Evolutionary conservation across 2,888 invertebrate species (phyloP).

Genomic region (Sinhomidia bicolor): DNA sequence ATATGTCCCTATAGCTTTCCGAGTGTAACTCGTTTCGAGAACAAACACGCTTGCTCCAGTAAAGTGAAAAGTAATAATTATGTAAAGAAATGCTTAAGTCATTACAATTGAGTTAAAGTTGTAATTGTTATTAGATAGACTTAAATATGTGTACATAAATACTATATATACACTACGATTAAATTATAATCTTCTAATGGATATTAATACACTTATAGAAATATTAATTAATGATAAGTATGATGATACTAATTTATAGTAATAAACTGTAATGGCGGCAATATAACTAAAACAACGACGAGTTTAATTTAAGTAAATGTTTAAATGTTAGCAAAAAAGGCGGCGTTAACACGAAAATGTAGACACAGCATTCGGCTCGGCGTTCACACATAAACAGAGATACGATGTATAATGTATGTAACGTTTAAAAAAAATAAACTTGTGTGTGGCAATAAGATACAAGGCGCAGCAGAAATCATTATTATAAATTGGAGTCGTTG

Average conservation of each 20-base stretch:
- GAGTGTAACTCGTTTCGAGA: conserved; percentile 24
- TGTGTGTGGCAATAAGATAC: too few species aligned
- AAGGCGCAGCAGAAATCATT: too few species aligned
- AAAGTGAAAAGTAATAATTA: conserved; percentile 11
- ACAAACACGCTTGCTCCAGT: conserved; percentile 63
- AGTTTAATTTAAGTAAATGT: neutral
- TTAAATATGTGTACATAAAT: too few species aligned
- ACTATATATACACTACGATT: neutral
- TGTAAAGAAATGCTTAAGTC: neutral
- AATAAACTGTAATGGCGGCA: neutral
- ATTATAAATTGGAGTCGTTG: too few species aligned
- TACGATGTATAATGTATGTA: too few species aligned
- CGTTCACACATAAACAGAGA: too few species aligned
- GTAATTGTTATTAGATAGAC: too few species aligned
- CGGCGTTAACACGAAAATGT: too few species aligned
- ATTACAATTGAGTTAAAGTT: neutral
- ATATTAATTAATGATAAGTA: neutral
- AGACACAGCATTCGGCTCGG: too few species aligned
- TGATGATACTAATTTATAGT: neutral
- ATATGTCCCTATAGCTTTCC: neutral
- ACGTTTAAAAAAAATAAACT: too few species aligned
- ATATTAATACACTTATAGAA: neutral
- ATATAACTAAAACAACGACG: neutral
- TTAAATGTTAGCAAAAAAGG: too few species aligned
- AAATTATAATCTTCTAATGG: neutral